Evolutionary conservation across 2,888 invertebrate species (phyloP).

Genomic region (Folsomia manolachei): DNA sequence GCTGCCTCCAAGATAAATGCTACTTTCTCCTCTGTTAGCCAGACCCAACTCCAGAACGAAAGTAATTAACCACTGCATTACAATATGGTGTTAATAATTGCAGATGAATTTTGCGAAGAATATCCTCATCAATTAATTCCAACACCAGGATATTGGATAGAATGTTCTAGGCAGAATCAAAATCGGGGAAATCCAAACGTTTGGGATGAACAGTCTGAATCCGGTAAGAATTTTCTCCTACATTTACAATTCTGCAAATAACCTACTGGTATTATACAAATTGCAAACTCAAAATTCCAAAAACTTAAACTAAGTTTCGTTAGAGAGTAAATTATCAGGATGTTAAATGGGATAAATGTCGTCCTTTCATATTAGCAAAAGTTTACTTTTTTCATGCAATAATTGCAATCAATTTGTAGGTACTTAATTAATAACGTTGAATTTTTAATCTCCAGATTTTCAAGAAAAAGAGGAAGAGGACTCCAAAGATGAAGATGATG

Average conservation of each 20-base stretch:
- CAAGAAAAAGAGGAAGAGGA: constrained; percentile 51
- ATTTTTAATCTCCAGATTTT: constrained; percentile 47
- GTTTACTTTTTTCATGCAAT: no score
- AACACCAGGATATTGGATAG: constrained; percentile 92
- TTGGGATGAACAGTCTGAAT: constrained; percentile 67
- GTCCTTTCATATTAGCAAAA: no score
- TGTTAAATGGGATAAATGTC: no score
- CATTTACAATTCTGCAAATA: no score
- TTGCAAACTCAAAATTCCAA: neutral
- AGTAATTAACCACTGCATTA: no score
- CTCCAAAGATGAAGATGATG: constrained; percentile 53
- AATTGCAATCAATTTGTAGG: no score
- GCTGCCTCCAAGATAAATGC: no score
- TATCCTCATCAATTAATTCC: constrained; percentile 87
- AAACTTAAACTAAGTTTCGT: neutral
- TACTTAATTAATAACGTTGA: neutral
- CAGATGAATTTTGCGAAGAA: constrained; percentile 90
- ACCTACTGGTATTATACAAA: neutral
- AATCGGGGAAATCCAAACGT: constrained; percentile 55
- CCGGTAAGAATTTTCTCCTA: constrained; percentile 28
- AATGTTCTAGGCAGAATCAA: constrained; percentile 83
- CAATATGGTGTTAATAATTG: no score
- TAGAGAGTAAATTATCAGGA: neutral
- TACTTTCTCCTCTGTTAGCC: no score
- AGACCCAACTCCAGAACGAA: no score